Evolutionary conservation across 2,113 vertebrate species (phyloP), one percentile per base, ranked within the genome.

Genomic region (Dromaius novaehollandiae): DNA sequence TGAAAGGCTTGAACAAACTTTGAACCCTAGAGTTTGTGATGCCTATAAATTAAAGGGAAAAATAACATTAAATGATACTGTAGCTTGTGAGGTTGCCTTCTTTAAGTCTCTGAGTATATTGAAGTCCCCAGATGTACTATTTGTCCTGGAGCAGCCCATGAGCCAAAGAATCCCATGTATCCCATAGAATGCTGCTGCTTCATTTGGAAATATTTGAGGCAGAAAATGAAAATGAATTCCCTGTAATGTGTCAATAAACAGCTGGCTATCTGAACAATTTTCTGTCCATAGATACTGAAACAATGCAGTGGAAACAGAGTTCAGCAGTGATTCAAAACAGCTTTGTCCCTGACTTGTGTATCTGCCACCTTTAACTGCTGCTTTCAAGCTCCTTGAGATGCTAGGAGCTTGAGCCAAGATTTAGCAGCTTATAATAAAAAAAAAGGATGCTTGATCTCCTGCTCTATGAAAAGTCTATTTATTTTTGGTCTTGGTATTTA

Each of bases 1-100:
- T 96, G 96, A 96, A 97, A 96, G 55, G 16, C 76, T 96, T 96
- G 92, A 97, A 89, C 38, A 96, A 87, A 84, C 95, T 97, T 97
- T 97, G 96, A 97, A 97, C 89, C 96, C 77, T 50, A 44, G 38
- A 93, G 85, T 96, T 93, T 95, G 56, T 90, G 92, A 96, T 95
- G 94, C 73, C 82, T 90, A 65, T 91, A 93, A 91, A 93, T 95
- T 95, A 92, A 95, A 93, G 76, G 42, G 55, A 34, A 95, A 97
- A 96, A 95, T 89, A 95, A 80, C 32, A 82, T 95, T 97, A 95
- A 96, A 94, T 94, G 53, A 30, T 79, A 80, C 46, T 86, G 70
- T 46, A 86, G 30, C 53, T 89, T 84, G 20, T 70, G 87, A 94
- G 56, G 48, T 25, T 95, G 55, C 22, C 22, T 93, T 78, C 74